Evolutionary conservation across 2,888 invertebrate genomes (phyloP), one percentile per base, ranked within the genome.

Genomic region (Andrena trimmerana): DNA sequence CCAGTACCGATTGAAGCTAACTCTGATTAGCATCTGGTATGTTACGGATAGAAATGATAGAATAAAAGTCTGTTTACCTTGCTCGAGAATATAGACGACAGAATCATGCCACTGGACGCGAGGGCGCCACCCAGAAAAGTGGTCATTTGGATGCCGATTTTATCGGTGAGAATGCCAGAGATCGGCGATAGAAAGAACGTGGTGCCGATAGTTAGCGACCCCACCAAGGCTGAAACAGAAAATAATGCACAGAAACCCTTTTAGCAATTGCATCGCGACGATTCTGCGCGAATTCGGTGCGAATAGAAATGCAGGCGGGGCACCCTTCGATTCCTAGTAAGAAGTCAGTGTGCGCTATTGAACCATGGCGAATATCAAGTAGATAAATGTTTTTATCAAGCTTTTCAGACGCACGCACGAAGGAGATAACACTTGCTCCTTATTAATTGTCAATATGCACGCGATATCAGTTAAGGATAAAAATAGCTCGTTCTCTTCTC

Each of bases 101-200:
- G 92, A 69, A 98, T 93, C 95, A 99, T 96, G 68, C 98, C 98
- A 10, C 95, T 92, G 2, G 97, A 95, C 0, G 98, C 97, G 52
- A 98, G 95, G 50, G 96, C 94, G 3, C 98, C 98, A 2, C 99
- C 99, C 54, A 97, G 94, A 85, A 98, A 96, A 0, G 98, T 98
- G 1, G 98, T 98, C 85, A 95, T 93, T 50, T 98, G 96, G 75
- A 99, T 96, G n/a, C 99, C 99, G 88, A 98, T 95, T 87, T 96
- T 96, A 92, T 97, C 98, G 1, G 98, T 98, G 71, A 99, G 94
- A 67, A 98, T 96, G 63, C 98, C 98, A 31, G 98, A 97, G 50
- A 99, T 94, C 16, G 98, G 97, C 3, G 98, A 98, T 87, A 98
- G 94, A 85, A 98, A 96, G 94, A 99, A 99, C 71, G 98, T 98